Percentiles rank a stretch among this genome's conserved stretches.
phyloP scores from a whole-genome alignment of 2,113 vertebrate genomes.

The Corvus hawaiiensis region DNA sequence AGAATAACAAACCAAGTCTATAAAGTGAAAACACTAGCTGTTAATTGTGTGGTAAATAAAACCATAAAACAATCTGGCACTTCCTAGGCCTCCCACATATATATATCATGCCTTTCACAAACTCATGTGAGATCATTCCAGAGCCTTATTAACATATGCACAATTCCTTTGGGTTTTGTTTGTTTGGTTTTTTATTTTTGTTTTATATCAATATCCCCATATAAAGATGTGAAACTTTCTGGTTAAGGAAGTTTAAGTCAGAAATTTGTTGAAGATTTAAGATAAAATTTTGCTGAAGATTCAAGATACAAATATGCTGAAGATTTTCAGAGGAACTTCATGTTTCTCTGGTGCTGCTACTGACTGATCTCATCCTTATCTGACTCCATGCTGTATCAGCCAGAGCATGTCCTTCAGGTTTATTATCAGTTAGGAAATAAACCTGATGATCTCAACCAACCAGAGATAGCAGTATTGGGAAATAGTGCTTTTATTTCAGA shows the following conservation, averaged over 20 bases:
- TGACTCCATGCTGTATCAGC: neutral
- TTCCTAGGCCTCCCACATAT: neutral
- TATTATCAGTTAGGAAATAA: neutral
- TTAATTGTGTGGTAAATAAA: neutral
- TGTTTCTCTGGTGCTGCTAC: neutral
- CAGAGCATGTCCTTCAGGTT: neutral
- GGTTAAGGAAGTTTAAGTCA: neutral
- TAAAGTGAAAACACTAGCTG: neutral
- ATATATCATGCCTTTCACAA: neutral
- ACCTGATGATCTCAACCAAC: neutral
- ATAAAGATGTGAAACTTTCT: neutral
- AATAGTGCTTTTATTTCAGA: neutral
- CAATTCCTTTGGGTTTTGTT: neutral
- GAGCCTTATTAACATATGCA: neutral
- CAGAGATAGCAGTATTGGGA: neutral
- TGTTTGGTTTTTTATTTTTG: neutral
- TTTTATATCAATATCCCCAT: neutral
- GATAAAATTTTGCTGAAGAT: neutral
- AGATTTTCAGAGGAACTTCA: neutral
- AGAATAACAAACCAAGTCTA: constrained; percentile 30
- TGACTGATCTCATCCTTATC: neutral
- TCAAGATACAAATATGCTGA: neutral
- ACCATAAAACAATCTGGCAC: neutral
- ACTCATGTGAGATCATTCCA: neutral
- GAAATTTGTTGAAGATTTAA: neutral